Evolutionary conservation across 2,113 vertebrate species (phyloP).

Genomic region (Petaurus breviceps): DNA sequence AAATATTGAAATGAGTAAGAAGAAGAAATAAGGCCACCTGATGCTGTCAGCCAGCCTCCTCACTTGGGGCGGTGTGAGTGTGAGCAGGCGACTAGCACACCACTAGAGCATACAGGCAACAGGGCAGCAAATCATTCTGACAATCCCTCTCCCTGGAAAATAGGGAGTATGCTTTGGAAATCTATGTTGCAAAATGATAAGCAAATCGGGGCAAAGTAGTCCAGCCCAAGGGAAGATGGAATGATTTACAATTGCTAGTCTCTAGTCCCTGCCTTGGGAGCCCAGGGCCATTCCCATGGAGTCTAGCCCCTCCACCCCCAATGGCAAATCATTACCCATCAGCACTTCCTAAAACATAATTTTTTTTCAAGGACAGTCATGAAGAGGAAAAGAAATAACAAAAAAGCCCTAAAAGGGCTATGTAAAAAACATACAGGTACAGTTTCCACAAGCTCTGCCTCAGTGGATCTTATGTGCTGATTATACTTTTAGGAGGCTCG

Average conservation of each 20-base stretch:
- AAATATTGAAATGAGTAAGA: slow-evolving; percentile 41
- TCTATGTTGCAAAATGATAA: not conserved
- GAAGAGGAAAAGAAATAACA: not conserved
- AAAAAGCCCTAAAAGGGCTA: not conserved
- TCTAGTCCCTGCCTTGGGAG: not conserved
- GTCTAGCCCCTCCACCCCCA: not conserved
- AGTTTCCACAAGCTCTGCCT: not conserved
- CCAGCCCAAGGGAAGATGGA: not conserved
- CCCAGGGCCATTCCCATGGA: not conserved
- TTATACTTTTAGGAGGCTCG: not conserved
- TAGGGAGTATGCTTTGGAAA: not conserved
- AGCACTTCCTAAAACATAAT: not conserved
- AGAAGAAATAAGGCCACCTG: slow-evolving; percentile 25
- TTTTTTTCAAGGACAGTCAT: not conserved
- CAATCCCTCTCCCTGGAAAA: not conserved
- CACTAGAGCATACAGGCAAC: not conserved
- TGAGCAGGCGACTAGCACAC: not conserved
- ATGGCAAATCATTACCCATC: not conserved
- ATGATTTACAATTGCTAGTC: not conserved
- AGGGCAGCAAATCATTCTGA: not conserved
- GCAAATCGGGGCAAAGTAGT: not conserved
- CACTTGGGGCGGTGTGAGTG: not conserved
- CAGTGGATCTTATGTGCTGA: not conserved
- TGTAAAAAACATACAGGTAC: not conserved
- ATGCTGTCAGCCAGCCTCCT: slow-evolving; percentile 13